Base-by-base conservation (phyloP, 23 tunicate species). In the Phallusia fumigata region DNA sequence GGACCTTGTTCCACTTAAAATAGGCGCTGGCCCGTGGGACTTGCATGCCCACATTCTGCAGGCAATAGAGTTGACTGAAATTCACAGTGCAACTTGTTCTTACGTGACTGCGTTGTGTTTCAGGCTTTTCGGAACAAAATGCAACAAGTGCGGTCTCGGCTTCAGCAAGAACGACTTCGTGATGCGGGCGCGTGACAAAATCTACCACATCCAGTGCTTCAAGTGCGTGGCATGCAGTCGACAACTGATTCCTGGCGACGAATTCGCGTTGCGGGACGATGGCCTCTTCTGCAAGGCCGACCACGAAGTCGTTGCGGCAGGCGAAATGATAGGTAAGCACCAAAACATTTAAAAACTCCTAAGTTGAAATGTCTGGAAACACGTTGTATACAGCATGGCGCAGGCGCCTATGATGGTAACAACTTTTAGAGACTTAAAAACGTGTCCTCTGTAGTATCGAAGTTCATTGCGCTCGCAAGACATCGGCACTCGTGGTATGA, bases 71-170 rank as follows among this genome's bases (percentile, higher is more conserved):
- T 24, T 58, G 69, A 58, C 69, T 58, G 69, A 58, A 58, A 58
- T 21, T 22, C 28, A 58, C 5, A 1, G 26, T 58, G 28, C 69
- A 13, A 24, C 11, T 58, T 58, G 3, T 24, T 58, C 28, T 22
- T 6, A 24, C 69, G 26, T 10, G 47, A 3, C 5, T 40, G 5
- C 47, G 10, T 40, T 40, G 47, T 10, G 47, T 85, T 85, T 30
- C 79, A 93, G 97, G 82, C 78, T 93, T 50, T 93, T 93, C 82
- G 97, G 93, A 51, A 77, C 97, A 26, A 93, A 93, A 85, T 93
- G 97, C 87, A 85, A 81, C 90, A 88, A 88, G 51, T 93, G 97
- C 84, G 84, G 87, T 1, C 35, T 88, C 76, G 86, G 89, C 35
- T 88, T 93, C 78, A 88, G 84, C 34, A 88, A 84, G 33, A 84